phyloP scores from a whole-genome alignment of 2,797 vertebrate genomes.

The Florisuga fusca region DNA sequence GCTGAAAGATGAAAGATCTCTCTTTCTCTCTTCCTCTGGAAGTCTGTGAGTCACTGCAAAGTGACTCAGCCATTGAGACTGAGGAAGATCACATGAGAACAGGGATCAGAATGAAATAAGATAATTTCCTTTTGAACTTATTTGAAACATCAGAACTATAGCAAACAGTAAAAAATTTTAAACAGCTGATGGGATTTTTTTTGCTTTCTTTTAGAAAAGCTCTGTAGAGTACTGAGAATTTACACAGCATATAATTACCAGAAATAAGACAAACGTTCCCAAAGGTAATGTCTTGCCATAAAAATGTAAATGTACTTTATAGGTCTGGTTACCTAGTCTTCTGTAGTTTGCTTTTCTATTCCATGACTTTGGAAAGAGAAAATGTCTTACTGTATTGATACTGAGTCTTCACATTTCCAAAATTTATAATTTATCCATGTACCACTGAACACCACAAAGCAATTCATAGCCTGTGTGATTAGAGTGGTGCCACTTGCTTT shows the following conservation, averaged over 20 bases:
- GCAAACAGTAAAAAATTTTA: background rate
- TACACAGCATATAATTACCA: background rate
- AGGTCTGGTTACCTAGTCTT: background rate
- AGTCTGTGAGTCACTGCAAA: background rate
- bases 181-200: background rate
- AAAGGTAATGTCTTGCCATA: background rate
- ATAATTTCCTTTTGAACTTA: background rate
- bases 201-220: background rate
- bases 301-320: background rate
- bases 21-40: background rate
- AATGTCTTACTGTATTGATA: background rate
- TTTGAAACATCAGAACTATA: background rate
- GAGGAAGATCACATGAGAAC: background rate
- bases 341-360: background rate
- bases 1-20: background rate
- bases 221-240: background rate
- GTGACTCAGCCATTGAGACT: background rate
- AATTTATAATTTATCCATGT: rapidly evolving
- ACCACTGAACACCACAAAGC: background rate
- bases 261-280: background rate
- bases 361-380: background rate
- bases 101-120: background rate
- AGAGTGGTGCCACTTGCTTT: background rate
- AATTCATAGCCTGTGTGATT: background rate
- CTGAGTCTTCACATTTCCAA: background rate